These are phyloP conservation scores for Talpa occidentalis DNA, from an alignment of 2,113 vertebrate genomes.

Conservation along the genomic window DNA sequence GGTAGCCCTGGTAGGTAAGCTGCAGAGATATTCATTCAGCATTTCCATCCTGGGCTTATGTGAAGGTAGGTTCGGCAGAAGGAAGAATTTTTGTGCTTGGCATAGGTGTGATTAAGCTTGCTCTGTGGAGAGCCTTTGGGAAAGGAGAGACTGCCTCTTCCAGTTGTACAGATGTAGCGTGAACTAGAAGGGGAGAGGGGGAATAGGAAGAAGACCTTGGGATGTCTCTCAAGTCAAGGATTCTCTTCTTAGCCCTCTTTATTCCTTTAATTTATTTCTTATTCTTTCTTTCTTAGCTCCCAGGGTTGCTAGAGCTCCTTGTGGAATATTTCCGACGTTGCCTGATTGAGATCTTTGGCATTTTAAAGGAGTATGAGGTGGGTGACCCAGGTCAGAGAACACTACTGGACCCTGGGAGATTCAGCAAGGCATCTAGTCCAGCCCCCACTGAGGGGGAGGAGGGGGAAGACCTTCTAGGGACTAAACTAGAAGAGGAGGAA, in stretches of 20 bases:
- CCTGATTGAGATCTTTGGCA: conserved; percentile 99
- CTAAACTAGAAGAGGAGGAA: conserved; percentile 86
- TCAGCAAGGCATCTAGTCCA: conserved; percentile 88
- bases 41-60: not conserved
- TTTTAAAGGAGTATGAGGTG: conserved; percentile 98
- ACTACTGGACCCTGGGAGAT: conserved; percentile 92
- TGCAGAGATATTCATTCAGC: not conserved
- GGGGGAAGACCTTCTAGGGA: conserved; percentile 81
- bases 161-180: not conserved
- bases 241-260: conserved; percentile 20
- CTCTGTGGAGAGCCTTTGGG: not conserved
- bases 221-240: not conserved
- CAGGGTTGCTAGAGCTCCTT: conserved; percentile 96
- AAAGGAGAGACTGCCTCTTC: not conserved
- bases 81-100: not conserved
- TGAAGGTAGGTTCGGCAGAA: not conserved
- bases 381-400: conserved; percentile 98
- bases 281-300: conserved; percentile 88
- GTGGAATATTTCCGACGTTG: conserved; percentile 99
- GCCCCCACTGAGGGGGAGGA: conserved; percentile 87
- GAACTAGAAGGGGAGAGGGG: not conserved
- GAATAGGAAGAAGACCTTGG: not conserved
- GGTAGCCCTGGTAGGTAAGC: not conserved
- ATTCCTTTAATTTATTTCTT: conserved; percentile 60
- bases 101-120: not conserved